A percentile compares a stretch with the other conserved stretches of the same genome.
Evolutionary conservation across 1,140 invertebrate genomes (phyloP).

Genomic region (Teleopsis dalmanni): DNA sequence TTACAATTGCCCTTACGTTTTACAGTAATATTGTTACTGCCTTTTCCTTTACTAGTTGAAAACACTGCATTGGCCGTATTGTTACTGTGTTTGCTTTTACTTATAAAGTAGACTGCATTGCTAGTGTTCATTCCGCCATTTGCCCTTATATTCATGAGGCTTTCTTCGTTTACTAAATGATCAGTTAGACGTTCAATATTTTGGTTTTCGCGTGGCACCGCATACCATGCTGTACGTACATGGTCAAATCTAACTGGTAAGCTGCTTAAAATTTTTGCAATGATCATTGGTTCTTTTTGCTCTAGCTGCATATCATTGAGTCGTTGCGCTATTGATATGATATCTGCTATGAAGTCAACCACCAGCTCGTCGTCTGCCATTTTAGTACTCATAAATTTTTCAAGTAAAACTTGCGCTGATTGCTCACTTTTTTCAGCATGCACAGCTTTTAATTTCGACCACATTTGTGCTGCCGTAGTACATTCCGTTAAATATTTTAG

Average conservation of each 20-base stretch:
- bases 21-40: no score
- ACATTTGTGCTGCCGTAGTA: no score
- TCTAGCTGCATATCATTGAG: constrained; percentile 7
- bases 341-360: background rate
- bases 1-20: no score
- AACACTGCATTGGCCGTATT: no score
- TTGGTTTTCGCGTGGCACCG: constrained; percentile 4
- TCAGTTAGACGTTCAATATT: constrained; percentile 9
- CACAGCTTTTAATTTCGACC: no score
- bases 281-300: constrained; percentile 5
- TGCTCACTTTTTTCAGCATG: no score
- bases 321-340: constrained; percentile 1
- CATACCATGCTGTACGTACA: constrained; percentile 7
- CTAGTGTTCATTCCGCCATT: no score
- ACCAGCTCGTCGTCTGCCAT: constrained; percentile 5
- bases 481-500: no score
- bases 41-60: no score
- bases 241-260: constrained; percentile 2
- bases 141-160: background rate
- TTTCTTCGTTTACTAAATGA: constrained; percentile 1
- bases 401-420: constrained; percentile 1
- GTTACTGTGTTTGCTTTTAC: no score
- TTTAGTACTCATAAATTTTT: constrained; percentile 7
- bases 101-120: no score
- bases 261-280: constrained; percentile 8